Conservation (phyloP, 2,888 invertebrate species). For the Cyaniris semiargus region DNA sequence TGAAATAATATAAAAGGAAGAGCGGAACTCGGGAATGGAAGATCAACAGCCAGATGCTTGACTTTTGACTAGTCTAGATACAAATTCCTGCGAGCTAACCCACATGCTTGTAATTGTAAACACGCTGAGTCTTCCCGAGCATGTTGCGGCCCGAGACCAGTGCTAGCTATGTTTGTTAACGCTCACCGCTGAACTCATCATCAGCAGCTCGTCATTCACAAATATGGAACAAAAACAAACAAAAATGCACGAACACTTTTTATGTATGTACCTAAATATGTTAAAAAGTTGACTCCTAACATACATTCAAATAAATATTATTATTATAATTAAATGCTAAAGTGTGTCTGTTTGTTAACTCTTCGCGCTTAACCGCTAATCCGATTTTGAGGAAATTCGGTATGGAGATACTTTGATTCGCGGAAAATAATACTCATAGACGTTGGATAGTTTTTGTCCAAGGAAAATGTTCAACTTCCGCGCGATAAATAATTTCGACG, state of each 20-base stretch:
- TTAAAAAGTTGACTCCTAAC: neutral
- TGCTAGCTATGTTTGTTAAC: constrained; percentile 9
- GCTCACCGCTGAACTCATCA: constrained; percentile 11
- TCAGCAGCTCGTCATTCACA: neutral
- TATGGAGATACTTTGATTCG: neutral
- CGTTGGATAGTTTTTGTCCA: neutral
- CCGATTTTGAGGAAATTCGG: neutral
- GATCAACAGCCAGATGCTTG: constrained; percentile 28
- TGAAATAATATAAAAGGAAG: neutral
- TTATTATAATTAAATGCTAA: too few relatives aligned
- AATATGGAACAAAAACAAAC: neutral
- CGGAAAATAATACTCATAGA: neutral
- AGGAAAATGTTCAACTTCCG: neutral
- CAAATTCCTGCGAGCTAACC: constrained; percentile 28
- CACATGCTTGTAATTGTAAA: constrained; percentile 23
- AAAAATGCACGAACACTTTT: neutral
- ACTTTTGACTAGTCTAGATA: constrained; percentile 25
- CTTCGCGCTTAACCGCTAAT: neutral
- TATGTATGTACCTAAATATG: neutral
- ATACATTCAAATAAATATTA: neutral
- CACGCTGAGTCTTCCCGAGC: neutral
- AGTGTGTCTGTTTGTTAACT: too few relatives aligned
- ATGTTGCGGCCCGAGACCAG: neutral
- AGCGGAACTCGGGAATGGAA: constrained; percentile 17
- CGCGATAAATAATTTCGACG: neutral